phyloP scores from a whole-genome alignment of 1,140 invertebrate genomes.

The Leptopilina clavipes region DNA sequence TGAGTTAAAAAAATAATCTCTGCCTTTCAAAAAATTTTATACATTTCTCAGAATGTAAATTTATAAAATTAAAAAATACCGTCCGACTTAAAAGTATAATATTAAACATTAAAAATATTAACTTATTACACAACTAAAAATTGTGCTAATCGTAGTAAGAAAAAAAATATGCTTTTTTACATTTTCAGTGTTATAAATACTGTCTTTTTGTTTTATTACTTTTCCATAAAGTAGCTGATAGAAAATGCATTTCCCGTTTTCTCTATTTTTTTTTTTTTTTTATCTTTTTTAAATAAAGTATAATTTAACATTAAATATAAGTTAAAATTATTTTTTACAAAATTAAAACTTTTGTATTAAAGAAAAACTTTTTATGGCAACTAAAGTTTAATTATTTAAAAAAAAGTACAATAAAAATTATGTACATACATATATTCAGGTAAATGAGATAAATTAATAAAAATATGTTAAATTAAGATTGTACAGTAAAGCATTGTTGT shows the following conservation, averaged over 20 bases:
- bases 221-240: not conserved
- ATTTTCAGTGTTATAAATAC: not conserved
- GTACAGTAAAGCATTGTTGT: constrained; percentile 1
- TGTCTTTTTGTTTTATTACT: not conserved
- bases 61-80: not conserved
- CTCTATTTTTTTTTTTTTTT: not conserved
- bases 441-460: not conserved
- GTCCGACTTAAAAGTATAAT: constrained; percentile 3
- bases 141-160: not conserved
- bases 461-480: constrained; percentile 14
- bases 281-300: no score
- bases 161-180: not conserved
- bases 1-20: not conserved
- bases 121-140: not conserved
- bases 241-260: not conserved
- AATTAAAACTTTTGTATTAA: not conserved
- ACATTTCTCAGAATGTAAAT: not conserved
- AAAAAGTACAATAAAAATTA: constrained; percentile 13
- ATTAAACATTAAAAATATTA: not conserved
- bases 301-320: no score
- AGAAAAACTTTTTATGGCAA: not conserved
- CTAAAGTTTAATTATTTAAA: not conserved
- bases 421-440: not conserved
- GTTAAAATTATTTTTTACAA: not conserved
- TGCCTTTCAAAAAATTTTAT: constrained; percentile 14